phyloP scores from a whole-genome alignment of 2,113 vertebrate species.

The Entelurus aequoreus region DNA sequence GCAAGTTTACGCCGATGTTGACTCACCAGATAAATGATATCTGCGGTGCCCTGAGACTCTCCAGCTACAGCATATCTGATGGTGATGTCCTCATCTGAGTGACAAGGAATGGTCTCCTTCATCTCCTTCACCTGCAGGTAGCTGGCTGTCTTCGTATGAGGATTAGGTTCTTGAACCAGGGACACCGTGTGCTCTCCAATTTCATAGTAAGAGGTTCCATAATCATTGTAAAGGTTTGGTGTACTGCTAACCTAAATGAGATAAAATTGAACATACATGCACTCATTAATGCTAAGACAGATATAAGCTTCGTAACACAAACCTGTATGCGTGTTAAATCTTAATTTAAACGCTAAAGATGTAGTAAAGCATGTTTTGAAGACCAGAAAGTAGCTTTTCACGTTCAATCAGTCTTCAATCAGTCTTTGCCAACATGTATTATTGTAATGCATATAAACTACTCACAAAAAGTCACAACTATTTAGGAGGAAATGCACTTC shows the following conservation, averaged over 20 bases:
- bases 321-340: no score
- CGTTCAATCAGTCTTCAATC: no score
- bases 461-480: no score
- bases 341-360: no score
- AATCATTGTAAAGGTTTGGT: accelerated
- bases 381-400: no score
- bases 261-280: background rate
- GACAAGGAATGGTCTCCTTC: conserved; percentile 44
- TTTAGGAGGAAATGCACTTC: no score
- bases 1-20: no score
- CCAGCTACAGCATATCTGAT: conserved; percentile 54
- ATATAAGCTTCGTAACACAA: no score
- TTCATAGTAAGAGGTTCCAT: conserved; percentile 2
- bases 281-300: no score
- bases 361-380: no score
- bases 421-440: no score
- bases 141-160: conserved; percentile 41
- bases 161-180: background rate
- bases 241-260: conserved; percentile 28
- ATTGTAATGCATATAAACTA: no score
- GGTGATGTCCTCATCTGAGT: conserved; percentile 22
- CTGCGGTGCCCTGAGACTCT: conserved; percentile 37
- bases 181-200: background rate
- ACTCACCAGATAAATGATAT: conserved; percentile 65
- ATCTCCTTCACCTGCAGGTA: conserved; percentile 42